These are phyloP conservation scores for Chascanopsetta lugubris DNA, from an alignment of 2,113 vertebrate genomes.

Conservation along the genomic window DNA sequence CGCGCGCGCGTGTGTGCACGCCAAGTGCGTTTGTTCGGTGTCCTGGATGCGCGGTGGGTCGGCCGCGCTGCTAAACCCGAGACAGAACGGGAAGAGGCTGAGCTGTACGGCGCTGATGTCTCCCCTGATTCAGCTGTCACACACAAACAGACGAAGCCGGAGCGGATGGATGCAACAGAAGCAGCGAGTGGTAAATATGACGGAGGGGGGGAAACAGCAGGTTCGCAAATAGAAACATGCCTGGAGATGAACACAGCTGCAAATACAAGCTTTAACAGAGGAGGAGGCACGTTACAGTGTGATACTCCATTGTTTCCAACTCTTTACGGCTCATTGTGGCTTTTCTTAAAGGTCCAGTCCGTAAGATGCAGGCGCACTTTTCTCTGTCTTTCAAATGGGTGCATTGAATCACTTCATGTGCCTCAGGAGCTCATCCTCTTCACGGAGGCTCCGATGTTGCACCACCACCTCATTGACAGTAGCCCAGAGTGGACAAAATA, in stretches of 20 bases:
- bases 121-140: neutral
- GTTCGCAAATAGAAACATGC: neutral
- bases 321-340: no score
- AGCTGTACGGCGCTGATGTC: neutral
- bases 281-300: no score
- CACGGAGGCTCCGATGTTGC: no score
- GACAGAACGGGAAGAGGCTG: neutral
- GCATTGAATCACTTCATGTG: no score
- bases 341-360: no score
- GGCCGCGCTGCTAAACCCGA: neutral
- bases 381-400: no score
- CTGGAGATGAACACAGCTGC: neutral
- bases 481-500: no score
- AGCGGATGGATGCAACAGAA: neutral
- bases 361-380: no score
- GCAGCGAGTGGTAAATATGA: neutral
- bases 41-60: neutral
- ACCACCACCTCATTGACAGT: no score
- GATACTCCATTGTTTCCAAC: no score
- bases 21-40: neutral
- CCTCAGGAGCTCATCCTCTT: no score
- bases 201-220: neutral
- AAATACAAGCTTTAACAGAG: neutral
- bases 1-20: neutral
- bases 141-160: neutral